phyloP scores from a whole-genome alignment of 2,113 vertebrate genomes.

The Microtus montanus region DNA sequence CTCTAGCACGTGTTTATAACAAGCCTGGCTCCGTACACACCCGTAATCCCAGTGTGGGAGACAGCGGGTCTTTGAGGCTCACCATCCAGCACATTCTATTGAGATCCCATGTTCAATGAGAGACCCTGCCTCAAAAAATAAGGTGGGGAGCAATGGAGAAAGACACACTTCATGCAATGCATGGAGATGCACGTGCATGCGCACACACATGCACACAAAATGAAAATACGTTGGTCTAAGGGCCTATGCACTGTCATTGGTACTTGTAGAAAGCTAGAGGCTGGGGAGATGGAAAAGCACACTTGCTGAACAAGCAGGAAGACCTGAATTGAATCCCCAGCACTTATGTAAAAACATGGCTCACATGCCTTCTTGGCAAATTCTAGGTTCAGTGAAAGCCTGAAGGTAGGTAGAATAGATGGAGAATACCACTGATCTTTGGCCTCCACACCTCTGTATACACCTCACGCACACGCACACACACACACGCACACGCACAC shows the following conservation, averaged over 20 bases:
- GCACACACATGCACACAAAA: neutral
- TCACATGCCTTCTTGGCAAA: neutral
- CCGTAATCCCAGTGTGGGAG: neutral
- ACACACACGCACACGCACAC: neutral
- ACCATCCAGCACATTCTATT: neutral
- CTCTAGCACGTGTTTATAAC: neutral
- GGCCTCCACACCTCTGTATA: neutral
- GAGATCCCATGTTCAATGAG: neutral
- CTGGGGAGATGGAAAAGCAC: neutral
- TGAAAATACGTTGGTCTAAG: slow-evolving; percentile 1
- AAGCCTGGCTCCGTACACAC: neutral
- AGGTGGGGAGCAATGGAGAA: neutral
- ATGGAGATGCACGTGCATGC: accelerated
- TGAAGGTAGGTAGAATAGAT: neutral
- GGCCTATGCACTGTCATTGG: slow-evolving; percentile 1
- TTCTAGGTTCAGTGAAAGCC: neutral
- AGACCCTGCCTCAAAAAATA: neutral
- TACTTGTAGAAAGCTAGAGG: slow-evolving; percentile 42
- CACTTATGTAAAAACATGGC: neutral
- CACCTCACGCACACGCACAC: neutral
- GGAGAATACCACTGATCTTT: neutral
- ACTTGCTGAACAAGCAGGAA: neutral
- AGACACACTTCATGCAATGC: neutral
- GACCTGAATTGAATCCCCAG: neutral
- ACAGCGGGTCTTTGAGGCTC: neutral